phyloP scores from a whole-genome alignment of 2,888 invertebrate species.

The Drosophila limbata region DNA sequence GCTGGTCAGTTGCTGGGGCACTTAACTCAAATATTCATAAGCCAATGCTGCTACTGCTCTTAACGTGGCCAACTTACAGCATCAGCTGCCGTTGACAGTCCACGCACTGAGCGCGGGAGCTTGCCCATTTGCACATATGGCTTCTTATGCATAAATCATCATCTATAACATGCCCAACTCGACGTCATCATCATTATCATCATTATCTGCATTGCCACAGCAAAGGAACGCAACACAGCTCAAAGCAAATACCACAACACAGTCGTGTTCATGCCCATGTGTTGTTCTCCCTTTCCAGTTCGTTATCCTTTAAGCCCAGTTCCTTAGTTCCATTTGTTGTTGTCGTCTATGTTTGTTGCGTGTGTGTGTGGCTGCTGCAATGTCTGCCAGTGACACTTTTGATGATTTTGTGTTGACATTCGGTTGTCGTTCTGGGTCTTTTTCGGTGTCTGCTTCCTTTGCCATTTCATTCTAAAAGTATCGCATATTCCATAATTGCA shows the following conservation, averaged over 20 bases:
- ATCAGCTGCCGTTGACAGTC: conserved; percentile 29
- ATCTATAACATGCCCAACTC: conserved; percentile 43
- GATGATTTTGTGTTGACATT: conserved; percentile 56
- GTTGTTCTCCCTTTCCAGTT: conserved; percentile 15
- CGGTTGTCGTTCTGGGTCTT: conserved; percentile 30
- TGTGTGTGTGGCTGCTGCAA: conserved; percentile 21
- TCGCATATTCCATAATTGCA: conserved; percentile 44
- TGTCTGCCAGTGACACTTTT: conserved; percentile 34
- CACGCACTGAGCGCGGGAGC: conserved; percentile 37
- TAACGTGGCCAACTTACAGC: conserved; percentile 26
- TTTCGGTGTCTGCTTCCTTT: conserved; percentile 30
- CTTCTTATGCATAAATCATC: conserved; percentile 67
- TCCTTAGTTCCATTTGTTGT: conserved; percentile 10
- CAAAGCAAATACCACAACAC: conserved; percentile 42
- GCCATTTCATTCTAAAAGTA: conserved; percentile 24
- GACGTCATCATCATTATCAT: conserved; percentile 38
- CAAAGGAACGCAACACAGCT: conserved; percentile 18
- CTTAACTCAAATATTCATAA: conserved; percentile 34
- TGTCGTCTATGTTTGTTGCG: background rate
- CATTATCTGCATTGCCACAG: conserved; percentile 6
- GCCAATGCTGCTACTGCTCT: conserved; percentile 12
- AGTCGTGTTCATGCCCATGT: conserved; percentile 29
- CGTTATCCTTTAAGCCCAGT: conserved; percentile 10
- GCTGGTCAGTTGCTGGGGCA: conserved; percentile 16
- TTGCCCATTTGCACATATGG: conserved; percentile 55